Percentiles rank a stretch among this genome's conserved stretches.
phyloP scores from a whole-genome alignment of 2,797 vertebrate genomes.

The Karalla daura region DNA sequence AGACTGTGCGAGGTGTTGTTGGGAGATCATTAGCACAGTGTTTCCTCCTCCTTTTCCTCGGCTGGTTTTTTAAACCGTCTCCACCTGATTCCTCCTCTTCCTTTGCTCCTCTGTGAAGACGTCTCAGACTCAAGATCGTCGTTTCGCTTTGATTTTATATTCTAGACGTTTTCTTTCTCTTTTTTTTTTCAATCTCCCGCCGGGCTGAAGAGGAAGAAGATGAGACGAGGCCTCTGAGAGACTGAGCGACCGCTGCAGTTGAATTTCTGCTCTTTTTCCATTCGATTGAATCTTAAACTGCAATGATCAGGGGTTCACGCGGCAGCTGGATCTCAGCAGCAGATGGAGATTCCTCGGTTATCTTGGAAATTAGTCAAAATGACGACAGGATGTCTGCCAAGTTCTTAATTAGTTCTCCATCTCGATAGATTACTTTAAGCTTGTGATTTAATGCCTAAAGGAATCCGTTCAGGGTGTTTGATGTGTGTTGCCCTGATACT shows the following conservation, averaged over 20 bases:
- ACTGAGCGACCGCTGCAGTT: neutral
- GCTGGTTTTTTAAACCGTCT: too few relatives aligned
- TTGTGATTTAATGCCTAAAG: too few relatives aligned
- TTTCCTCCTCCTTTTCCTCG: constrained; percentile 10
- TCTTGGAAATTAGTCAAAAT: neutral
- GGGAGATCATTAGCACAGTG: constrained; percentile 28
- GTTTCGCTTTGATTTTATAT: neutral
- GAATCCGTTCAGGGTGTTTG: too few relatives aligned
- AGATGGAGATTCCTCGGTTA: neutral
- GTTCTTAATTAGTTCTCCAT: too few relatives aligned
- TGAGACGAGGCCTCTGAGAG: neutral
- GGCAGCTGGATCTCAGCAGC: neutral
- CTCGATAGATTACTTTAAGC: too few relatives aligned
- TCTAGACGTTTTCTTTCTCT: neutral
- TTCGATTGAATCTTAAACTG: neutral
- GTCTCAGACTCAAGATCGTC: neutral
- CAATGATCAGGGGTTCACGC: neutral
- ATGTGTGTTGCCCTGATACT: too few relatives aligned
- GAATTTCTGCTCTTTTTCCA: neutral
- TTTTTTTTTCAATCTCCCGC: too few relatives aligned
- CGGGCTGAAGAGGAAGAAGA: neutral
- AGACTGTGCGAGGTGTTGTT: constrained; percentile 11
- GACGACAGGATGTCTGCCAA: neutral
- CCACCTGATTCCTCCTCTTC: neutral
- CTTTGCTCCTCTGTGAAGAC: constrained; percentile 1